Evolutionary conservation across 2,888 invertebrate genomes (phyloP).

Genomic region (Pachydiplax longipennis): DNA sequence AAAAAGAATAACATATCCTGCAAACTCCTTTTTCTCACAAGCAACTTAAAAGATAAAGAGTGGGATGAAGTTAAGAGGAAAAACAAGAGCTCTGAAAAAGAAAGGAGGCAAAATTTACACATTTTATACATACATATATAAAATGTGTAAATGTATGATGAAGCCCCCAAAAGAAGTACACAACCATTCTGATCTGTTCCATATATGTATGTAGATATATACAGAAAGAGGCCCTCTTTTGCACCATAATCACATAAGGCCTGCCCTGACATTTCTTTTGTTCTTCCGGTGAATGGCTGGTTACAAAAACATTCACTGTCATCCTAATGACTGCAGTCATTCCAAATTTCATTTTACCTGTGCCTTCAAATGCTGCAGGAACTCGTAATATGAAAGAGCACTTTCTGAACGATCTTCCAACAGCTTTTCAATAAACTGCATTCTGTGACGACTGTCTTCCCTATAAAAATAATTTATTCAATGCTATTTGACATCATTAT

Average conservation of each 20-base stretch:
- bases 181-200: background rate
- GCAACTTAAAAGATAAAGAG: background rate
- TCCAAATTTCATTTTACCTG: constrained; percentile 77
- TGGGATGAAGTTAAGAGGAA: background rate
- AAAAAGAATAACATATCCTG: background rate
- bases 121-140: no score
- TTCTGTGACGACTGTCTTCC: constrained; percentile 87
- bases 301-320: background rate
- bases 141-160: background rate
- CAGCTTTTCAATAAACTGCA: constrained; percentile 84
- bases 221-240: background rate
- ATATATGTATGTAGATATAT: background rate
- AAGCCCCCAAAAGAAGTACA: background rate
- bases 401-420: constrained; percentile 95
- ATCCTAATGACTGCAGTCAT: background rate
- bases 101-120: background rate
- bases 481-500: constrained; percentile 11
- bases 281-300: background rate
- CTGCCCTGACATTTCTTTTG: background rate
- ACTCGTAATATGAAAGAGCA: constrained; percentile 96
- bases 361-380: constrained; percentile 91
- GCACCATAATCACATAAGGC: background rate
- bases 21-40: background rate
- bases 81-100: background rate
- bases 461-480: constrained; percentile 64